Evolutionary conservation across 1,140 invertebrate genomes (phyloP).

Genomic region (Hydropsyche tenuis): DNA sequence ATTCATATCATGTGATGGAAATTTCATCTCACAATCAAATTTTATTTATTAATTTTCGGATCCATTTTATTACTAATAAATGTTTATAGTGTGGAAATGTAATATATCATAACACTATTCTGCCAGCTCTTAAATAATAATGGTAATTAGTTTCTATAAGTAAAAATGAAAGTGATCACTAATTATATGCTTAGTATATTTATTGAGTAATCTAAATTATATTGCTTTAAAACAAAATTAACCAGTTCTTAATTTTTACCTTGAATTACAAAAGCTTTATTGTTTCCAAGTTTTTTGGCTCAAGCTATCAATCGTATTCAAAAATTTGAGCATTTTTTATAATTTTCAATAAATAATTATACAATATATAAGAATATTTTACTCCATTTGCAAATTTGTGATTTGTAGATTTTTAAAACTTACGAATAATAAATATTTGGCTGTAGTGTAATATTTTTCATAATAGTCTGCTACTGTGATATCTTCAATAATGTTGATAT

Average conservation of each 20-base stretch:
- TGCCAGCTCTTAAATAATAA: not conserved
- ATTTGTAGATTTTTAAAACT: not conserved
- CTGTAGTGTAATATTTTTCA: slow-evolving; percentile 22
- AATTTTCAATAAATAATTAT: not conserved
- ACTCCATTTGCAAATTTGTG: not conserved
- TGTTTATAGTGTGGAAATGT: not conserved
- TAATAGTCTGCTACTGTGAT: slow-evolving; percentile 28
- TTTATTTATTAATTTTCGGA: not conserved
- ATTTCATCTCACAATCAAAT: not conserved
- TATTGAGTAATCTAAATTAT: not conserved
- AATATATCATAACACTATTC: not conserved
- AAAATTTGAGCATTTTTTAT: not conserved
- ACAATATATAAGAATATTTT: not conserved
- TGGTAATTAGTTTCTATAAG: not conserved
- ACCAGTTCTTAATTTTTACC: too few species aligned
- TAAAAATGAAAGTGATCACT: too few species aligned
- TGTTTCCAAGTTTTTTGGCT: too few species aligned
- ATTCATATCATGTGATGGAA: not conserved
- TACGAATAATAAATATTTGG: slow-evolving; percentile 8
- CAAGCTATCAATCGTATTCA: too few species aligned
- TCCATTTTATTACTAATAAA: too few species aligned
- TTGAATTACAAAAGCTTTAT: not conserved
- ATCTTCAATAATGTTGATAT: slow-evolving; percentile 26
- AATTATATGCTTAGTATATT: not conserved
- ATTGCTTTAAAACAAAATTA: not conserved